These are phyloP conservation scores for Dendrocincla tyrannina DNA, from an alignment of 2,797 vertebrate genomes.

Conservation along the genomic window DNA sequence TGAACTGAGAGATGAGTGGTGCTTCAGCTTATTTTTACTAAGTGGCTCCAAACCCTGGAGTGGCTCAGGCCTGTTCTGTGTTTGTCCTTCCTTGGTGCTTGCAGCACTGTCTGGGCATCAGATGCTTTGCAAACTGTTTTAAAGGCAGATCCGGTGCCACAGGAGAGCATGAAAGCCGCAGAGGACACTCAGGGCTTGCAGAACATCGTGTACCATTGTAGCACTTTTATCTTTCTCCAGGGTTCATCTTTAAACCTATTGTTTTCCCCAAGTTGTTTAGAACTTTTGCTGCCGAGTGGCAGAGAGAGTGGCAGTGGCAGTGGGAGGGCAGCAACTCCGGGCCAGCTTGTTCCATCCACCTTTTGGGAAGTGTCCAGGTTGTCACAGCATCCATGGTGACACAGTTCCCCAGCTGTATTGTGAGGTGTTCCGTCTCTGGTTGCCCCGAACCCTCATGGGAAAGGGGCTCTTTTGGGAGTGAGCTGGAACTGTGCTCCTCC, in stretches of 20 bases:
- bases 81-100: background rate
- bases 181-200: background rate
- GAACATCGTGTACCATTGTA: background rate
- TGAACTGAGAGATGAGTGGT: background rate
- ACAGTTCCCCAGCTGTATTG: accelerated
- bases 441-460: background rate
- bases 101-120: background rate
- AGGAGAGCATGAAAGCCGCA: background rate
- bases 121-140: background rate
- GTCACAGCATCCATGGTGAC: accelerated
- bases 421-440: background rate
- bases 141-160: background rate
- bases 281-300: background rate
- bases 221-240: background rate
- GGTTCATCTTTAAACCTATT: background rate
- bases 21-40: slow-evolving; percentile 3
- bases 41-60: background rate
- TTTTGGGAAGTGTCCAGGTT: accelerated
- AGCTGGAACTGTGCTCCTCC: background rate
- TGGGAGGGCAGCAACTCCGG: background rate
- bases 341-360: accelerated
- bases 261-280: background rate
- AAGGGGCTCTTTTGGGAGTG: background rate
- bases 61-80: background rate
- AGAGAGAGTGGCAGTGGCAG: background rate